Conservation (phyloP, 2,888 invertebrate genomes). For the Bhutanitis thaidina region DNA sequence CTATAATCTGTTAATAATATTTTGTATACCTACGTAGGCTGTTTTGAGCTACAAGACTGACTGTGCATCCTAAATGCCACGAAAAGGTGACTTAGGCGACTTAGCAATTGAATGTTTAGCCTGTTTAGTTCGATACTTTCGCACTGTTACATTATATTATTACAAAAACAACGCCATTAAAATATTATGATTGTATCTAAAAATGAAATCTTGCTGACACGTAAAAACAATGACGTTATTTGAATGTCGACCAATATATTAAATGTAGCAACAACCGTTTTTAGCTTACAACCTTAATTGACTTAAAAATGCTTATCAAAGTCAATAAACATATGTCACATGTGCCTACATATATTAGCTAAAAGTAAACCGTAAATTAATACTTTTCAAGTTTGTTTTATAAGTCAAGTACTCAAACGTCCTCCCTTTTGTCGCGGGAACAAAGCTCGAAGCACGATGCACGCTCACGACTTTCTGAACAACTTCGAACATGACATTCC, state of each 20-base stretch:
- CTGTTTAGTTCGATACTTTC: too few species aligned
- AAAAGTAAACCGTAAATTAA: conserved; percentile 40
- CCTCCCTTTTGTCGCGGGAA: conserved; percentile 46
- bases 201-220: conserved; percentile 79
- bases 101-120: too few species aligned
- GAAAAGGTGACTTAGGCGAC: too few species aligned
- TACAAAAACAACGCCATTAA: conserved; percentile 61
- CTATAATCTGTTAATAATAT: too few species aligned
- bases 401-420: conserved; percentile 36
- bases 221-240: conserved; percentile 78
- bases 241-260: conserved; percentile 79
- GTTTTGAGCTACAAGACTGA: too few species aligned
- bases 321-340: conserved; percentile 33
- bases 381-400: conserved; percentile 33
- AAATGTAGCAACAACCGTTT: conserved; percentile 80
- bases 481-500: conserved; percentile 80
- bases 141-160: too few species aligned
- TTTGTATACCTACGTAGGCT: too few species aligned
- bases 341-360: conserved; percentile 28
- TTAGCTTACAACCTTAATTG: conserved; percentile 81
- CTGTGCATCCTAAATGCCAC: too few species aligned
- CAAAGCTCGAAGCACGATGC: conserved; percentile 75
- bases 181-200: conserved; percentile 44
- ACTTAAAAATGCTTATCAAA: conserved; percentile 80
- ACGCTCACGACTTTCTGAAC: conserved; percentile 80